Base-by-base conservation (phyloP, 2,797 vertebrate genomes). In the Spheniscus humboldti region DNA sequence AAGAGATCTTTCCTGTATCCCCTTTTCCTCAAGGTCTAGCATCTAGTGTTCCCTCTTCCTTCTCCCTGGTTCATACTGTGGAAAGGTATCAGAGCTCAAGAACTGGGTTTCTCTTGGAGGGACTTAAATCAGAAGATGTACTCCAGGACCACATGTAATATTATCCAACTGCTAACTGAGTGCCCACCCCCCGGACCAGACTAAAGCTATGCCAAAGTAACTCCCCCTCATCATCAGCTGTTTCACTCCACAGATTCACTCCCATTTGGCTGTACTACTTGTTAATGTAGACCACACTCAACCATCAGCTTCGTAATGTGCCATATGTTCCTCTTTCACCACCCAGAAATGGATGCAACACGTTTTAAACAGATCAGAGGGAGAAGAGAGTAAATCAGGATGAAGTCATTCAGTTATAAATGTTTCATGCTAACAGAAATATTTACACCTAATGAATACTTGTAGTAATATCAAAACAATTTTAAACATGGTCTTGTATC, bases 381-480 rank as follows among this genome's bases (percentile, higher is more conserved):
- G 18, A 80, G 48, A 72, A 18, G 24, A 45, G 30, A 60, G 33
- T 41, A 85, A 90, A 90, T 87, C 28, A 68, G 17, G 22, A 71
- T 69, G 37, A 59, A 94, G 22, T 67, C 4, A 88, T 91, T 47
- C 17, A 56, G 30, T 48, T 91, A 33, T 33, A 66, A 87, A 87
- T 39, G 25, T 80, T 80, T 68, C 33, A 67, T 39, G 25, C 7
- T 87, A 86, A 71, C 19, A 53, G 91, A 86, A 96, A 91, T 63
- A 69, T 95, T 87, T 71, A 20, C 76, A 47, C 30, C 11, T 39
- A 93, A 47, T 74, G 57, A 90, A 77, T 75, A 39, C 86, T 92
- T 94, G 67, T 66, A 94, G 84, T 64, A 92, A 87, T 87, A 95
- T n/a, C 28, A 83, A 90, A 96, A 92, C 56, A 68, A 39, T 95